Evolutionary conservation across 2,888 invertebrate genomes (phyloP).

Genomic region (Plagodis dolabraria): DNA sequence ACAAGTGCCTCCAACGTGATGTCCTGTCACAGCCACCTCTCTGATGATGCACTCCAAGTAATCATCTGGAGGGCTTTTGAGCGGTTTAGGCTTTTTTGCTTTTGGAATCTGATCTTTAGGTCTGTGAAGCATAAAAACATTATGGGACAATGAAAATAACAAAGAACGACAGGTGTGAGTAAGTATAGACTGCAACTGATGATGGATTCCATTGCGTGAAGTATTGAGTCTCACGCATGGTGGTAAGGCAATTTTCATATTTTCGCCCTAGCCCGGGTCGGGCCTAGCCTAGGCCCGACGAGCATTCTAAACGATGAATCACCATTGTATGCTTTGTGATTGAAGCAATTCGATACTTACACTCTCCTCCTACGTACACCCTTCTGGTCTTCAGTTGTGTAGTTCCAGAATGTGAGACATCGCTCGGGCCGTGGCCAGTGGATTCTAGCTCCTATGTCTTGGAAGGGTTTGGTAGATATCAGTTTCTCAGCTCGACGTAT

Average conservation of each 20-base stretch:
- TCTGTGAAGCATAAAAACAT: slow-evolving; percentile 25
- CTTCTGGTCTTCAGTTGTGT: slow-evolving; percentile 61
- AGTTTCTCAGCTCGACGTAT: slow-evolving; percentile 84
- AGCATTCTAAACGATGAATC: no score
- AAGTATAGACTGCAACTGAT: no score
- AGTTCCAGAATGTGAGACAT: slow-evolving; percentile 83
- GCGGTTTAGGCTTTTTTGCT: slow-evolving; percentile 29
- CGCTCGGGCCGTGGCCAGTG: slow-evolving; percentile 87
- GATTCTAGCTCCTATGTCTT: slow-evolving; percentile 85
- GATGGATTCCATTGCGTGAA: no score
- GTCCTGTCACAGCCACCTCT: slow-evolving; percentile 87
- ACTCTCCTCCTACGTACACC: slow-evolving; percentile 48
- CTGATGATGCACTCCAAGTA: slow-evolving; percentile 88
- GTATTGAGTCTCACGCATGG: no score
- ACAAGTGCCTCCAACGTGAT: slow-evolving; percentile 93
- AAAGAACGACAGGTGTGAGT: no score
- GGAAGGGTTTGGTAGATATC: slow-evolving; percentile 83
- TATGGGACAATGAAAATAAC: no score
- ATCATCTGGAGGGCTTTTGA: slow-evolving; percentile 68
- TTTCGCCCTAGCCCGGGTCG: no score
- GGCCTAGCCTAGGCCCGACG: no score
- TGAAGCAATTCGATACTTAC: slow-evolving; percentile 43
- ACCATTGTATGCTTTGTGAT: no score
- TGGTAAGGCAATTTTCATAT: no score
- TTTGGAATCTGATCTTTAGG: slow-evolving; percentile 37